Percentiles rank a stretch among this genome's conserved stretches.
phyloP scores from a whole-genome alignment of 2,888 invertebrate species.

The Synergus laeviventris region DNA sequence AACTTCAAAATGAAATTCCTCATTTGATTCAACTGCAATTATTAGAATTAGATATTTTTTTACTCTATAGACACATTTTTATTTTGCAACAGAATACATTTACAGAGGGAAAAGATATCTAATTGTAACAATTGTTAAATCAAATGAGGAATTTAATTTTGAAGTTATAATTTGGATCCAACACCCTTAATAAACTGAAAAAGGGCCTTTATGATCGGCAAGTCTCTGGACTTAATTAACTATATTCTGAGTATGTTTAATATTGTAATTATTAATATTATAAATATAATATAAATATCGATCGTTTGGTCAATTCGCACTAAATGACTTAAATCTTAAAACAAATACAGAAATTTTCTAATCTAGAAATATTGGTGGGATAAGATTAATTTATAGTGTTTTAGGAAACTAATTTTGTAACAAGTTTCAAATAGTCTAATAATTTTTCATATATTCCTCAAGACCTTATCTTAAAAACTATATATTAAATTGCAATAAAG shows the following conservation, averaged over 20 bases:
- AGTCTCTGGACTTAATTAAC: constrained; percentile 57
- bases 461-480: constrained; percentile 12
- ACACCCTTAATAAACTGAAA: constrained; percentile 4
- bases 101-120: too few relatives aligned
- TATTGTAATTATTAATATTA: constrained; percentile 44
- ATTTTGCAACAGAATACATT: too few relatives aligned
- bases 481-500: constrained; percentile 1
- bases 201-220: constrained; percentile 54
- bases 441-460: constrained; percentile 35
- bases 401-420: constrained; percentile 23
- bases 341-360: neutral
- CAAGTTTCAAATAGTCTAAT: constrained; percentile 36
- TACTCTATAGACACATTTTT: too few relatives aligned
- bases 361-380: constrained; percentile 17
- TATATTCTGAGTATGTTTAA: constrained; percentile 62
- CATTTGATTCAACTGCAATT: too few relatives aligned
- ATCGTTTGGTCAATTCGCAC: constrained; percentile 9
- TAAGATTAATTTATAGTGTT: neutral
- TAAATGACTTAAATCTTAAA: neutral
- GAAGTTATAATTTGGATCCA: too few relatives aligned
- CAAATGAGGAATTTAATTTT: too few relatives aligned
- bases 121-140: too few relatives aligned
- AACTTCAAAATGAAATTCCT: too few relatives aligned
- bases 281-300: constrained; percentile 12
- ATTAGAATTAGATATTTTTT: too few relatives aligned